phyloP scores from a whole-genome alignment of 2,797 vertebrate genomes.

The Oreochromis mossambicus region DNA sequence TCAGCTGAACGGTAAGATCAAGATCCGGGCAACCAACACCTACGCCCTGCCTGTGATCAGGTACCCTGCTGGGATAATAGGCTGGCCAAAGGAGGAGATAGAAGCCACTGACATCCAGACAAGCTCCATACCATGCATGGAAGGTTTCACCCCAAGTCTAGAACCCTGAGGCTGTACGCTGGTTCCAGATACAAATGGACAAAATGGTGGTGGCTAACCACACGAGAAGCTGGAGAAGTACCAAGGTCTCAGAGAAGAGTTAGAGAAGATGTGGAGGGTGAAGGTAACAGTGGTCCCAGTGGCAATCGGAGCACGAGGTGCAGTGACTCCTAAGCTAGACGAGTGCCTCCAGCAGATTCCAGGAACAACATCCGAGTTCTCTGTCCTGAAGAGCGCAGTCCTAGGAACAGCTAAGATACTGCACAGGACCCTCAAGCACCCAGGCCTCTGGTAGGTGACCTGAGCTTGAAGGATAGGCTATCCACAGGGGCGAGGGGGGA shows the following conservation, averaged over 20 bases:
- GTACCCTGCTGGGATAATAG: neutral
- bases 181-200: neutral
- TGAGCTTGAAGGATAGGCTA: neutral
- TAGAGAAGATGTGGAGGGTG: neutral
- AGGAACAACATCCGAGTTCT: neutral
- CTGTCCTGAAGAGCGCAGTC: neutral
- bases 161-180: neutral
- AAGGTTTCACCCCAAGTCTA: neutral
- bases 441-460: neutral
- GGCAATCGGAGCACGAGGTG: neutral
- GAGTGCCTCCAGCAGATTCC: neutral
- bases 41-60: neutral
- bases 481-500: accelerated
- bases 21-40: neutral
- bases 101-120: neutral
- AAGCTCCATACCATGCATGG: too few relatives aligned
- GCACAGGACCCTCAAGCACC: neutral
- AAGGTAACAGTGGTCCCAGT: neutral
- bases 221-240: neutral
- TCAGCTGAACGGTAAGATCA: neutral
- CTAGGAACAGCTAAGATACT: neutral
- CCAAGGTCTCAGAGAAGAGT: neutral
- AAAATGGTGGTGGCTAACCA: neutral
- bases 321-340: neutral
- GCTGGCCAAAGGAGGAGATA: neutral